Conservation (phyloP, 2,797 vertebrate species). For the Adrianichthys oophorus region DNA sequence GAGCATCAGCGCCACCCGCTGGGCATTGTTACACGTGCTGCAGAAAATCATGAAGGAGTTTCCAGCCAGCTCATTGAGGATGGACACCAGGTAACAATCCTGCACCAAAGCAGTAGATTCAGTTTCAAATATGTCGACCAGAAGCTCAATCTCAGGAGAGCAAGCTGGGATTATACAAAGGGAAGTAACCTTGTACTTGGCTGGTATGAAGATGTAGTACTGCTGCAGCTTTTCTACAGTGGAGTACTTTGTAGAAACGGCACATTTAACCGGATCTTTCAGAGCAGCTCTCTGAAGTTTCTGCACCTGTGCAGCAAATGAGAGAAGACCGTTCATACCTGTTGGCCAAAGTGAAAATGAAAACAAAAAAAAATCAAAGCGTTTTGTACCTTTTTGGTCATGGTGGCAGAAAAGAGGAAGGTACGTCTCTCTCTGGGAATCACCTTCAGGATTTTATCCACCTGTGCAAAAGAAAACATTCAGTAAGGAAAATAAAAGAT, state of each 20-base stretch:
- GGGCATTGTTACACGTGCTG: slow-evolving; percentile 93
- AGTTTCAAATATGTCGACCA: no score
- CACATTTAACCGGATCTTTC: slow-evolving; percentile 94
- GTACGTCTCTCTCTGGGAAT: slow-evolving; percentile 95
- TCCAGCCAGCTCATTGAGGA: slow-evolving; percentile 95
- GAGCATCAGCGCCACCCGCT: slow-evolving; percentile 90
- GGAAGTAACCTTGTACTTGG: slow-evolving; percentile 92
- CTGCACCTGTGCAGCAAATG: slow-evolving; percentile 84
- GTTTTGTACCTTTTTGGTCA: slow-evolving; percentile 93
- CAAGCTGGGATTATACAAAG: not conserved
- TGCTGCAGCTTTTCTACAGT: slow-evolving; percentile 98
- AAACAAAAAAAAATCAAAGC: not conserved
- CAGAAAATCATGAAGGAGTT: slow-evolving; percentile 99
- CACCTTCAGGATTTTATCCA: slow-evolving; percentile 96
- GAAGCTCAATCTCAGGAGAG: not conserved
- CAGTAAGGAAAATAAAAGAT: not conserved
- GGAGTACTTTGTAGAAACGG: slow-evolving; percentile 94
- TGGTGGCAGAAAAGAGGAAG: slow-evolving; percentile 95
- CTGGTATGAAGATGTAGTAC: slow-evolving; percentile 95
- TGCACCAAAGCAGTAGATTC: slow-evolving; percentile 46
- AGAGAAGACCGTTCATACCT: not conserved
- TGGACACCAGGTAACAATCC: slow-evolving; percentile 97
- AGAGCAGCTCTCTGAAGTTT: slow-evolving; percentile 95
- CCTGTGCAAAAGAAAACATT: slow-evolving; percentile 69
- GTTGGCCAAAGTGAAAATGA: no score